Evolutionary conservation across 2,888 invertebrate genomes (phyloP), one percentile per base, ranked within the genome.

Genomic region (Agriopis marginaria): DNA sequence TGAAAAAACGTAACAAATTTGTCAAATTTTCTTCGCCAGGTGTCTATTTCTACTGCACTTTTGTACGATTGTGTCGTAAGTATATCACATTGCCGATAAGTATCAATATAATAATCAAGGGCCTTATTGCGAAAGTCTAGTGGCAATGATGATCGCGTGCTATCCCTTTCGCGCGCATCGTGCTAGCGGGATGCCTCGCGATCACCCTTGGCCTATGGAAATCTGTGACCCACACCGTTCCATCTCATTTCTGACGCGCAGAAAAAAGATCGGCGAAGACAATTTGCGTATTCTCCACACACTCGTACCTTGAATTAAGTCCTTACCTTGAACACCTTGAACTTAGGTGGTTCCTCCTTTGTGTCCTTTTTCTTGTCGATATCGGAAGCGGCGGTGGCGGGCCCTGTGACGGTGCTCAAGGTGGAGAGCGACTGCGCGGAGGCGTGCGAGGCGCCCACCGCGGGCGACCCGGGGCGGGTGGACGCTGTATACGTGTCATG

Each of bases 391-490:
- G 68, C 42, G 40, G 45, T 32, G n/a, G 70, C 81, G 71, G 65
- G 63, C 56, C 70, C 83, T 76, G 70, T 50, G 86, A 82, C 74
- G 74, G 76, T 65, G 77, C 68, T 60, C 75, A 77, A 75, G 85
- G 76, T 63, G 81, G 80, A 59, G 90, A 90, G 86, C 12, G 89
- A 84, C 72, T 82, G 87, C 72, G 82, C 71, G 53, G 54, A 39
- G 87, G 79, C 68, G 68, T 76, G 84, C 75, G 74, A 75, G 65
- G 77, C 72, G 64, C 77, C 77, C 75, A 65, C 76, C 72, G 63
- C 77, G 77, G 92, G 91, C 63, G 93, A 91, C 63, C 91, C 93
- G 60, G 93, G 89, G 39, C 91, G 86, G 68, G 85, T 86, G 77
- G 79, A 74, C 74, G 93, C 93, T 93, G 86, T 74, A 75, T 73